These are phyloP conservation scores for Sparidentex hasta DNA, from an alignment of 2,797 vertebrate genomes.

Conservation along the genomic window DNA sequence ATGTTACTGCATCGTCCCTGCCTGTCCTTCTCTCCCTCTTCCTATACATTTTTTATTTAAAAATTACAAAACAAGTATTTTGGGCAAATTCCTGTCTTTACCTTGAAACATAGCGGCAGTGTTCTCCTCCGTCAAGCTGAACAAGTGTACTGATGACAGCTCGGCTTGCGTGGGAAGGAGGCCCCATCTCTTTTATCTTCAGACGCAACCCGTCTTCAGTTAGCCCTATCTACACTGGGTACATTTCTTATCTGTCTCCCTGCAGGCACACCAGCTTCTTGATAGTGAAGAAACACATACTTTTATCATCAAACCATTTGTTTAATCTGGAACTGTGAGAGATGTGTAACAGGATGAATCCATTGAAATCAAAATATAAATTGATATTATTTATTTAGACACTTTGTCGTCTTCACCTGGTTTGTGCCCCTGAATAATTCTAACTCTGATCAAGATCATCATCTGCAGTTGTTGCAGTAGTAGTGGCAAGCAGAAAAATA, in stretches of 20 bases:
- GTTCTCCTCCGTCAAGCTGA: slow-evolving; percentile 43
- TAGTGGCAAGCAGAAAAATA: not conserved
- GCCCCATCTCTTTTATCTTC: slow-evolving; percentile 68
- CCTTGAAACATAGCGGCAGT: slow-evolving; percentile 59
- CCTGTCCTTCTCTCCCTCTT: not conserved
- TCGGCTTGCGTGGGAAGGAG: slow-evolving; percentile 31
- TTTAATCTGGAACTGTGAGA: not conserved
- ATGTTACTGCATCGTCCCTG: not conserved
- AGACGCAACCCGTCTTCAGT: slow-evolving; percentile 62
- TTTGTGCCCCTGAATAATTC: not conserved
- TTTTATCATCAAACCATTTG: slow-evolving; percentile 6
- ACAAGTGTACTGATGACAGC: slow-evolving; percentile 48
- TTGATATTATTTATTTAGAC: not conserved
- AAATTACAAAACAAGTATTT: slow-evolving; percentile 35
- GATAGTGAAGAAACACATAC: not conserved
- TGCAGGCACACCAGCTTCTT: slow-evolving; percentile 32
- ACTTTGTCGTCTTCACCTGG: not conserved
- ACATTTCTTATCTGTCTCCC: slow-evolving; percentile 70
- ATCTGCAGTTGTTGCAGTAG: not conserved
- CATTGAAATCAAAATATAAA: not conserved
- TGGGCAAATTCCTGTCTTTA: slow-evolving; percentile 52
- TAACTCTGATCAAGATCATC: not conserved
- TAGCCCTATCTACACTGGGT: slow-evolving; percentile 42
- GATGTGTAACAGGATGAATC: not conserved
- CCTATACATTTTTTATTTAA: not conserved